A percentile compares a stretch with the other conserved stretches of the same genome.
Conservation (phyloP, 2,113 vertebrate species). For the Kobus ellipsiprymnus region DNA sequence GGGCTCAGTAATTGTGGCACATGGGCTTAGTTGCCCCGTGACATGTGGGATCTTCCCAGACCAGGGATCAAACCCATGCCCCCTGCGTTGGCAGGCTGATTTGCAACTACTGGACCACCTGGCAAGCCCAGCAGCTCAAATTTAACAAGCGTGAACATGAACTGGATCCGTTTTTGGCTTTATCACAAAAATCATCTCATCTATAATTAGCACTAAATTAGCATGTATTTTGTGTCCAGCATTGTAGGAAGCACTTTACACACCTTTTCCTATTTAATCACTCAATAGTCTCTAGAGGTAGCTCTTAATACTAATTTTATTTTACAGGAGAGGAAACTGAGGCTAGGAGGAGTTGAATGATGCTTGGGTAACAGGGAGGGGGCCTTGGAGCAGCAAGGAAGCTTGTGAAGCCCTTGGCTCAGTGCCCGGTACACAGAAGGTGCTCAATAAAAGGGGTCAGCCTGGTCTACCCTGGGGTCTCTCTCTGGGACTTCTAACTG, state of each 20-base stretch:
- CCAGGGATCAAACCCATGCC: not conserved
- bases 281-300: not conserved
- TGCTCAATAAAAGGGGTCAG: not conserved
- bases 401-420: not conserved
- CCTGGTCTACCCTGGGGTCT: not conserved
- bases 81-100: not conserved
- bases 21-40: not conserved
- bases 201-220: slow-evolving; percentile 38
- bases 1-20: not conserved
- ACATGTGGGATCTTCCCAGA: not conserved
- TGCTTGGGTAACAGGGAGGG: not conserved
- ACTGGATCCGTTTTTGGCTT: not conserved
- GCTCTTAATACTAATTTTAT: slow-evolving; percentile 19
- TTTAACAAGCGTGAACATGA: not conserved
- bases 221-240: slow-evolving; percentile 18
- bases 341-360: not conserved
- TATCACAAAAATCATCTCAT: not conserved
- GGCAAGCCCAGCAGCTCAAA: not conserved
- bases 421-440: not conserved
- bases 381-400: not conserved
- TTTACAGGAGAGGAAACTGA: slow-evolving; percentile 7
- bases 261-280: slow-evolving; percentile 29
- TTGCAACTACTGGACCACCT: not conserved
- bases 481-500: not conserved
- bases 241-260: slow-evolving; percentile 18